These are phyloP conservation scores for Gandaritis pyraliata DNA, from an alignment of 2,888 invertebrate genomes.

Conservation along the genomic window DNA sequence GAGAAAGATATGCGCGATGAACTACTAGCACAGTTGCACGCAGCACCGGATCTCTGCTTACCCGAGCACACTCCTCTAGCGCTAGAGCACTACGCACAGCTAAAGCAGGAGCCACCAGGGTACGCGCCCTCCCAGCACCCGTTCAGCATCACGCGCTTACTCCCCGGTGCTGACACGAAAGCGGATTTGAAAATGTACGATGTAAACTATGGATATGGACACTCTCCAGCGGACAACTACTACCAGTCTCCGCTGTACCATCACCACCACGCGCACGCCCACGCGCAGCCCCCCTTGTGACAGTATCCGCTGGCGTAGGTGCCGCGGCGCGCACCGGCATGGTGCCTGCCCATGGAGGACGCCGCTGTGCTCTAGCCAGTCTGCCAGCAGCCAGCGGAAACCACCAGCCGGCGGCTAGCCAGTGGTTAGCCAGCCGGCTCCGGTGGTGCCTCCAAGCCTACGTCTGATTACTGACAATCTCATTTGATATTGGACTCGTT, in stretches of 20 bases:
- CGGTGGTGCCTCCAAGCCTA: slow-evolving; percentile 18
- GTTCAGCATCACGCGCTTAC: slow-evolving; percentile 96
- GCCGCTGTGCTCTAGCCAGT: slow-evolving; percentile 54
- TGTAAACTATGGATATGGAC: slow-evolving; percentile 86
- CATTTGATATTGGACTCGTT: slow-evolving; percentile 76
- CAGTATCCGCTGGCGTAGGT: slow-evolving; percentile 95
- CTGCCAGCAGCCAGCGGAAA: slow-evolving; percentile 13
- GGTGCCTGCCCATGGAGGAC: slow-evolving; percentile 56
- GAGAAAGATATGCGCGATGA: slow-evolving; percentile 85
- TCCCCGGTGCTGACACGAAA: slow-evolving; percentile 94
- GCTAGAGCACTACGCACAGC: slow-evolving; percentile 86
- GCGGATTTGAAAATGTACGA: slow-evolving; percentile 97
- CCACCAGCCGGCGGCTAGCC: slow-evolving; percentile 5
- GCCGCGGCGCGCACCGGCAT: slow-evolving; percentile 60
- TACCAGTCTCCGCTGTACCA: slow-evolving; percentile 93
- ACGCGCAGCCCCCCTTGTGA: slow-evolving; percentile 95
- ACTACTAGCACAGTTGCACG: slow-evolving; percentile 89
- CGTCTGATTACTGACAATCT: slow-evolving; percentile 52
- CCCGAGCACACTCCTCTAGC: slow-evolving; percentile 85
- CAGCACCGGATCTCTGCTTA: slow-evolving; percentile 86
- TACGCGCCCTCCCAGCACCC: slow-evolving; percentile 95
- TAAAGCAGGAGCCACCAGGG: slow-evolving; percentile 91
- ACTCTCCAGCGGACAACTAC: slow-evolving; percentile 89
- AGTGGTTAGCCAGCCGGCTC: slow-evolving; percentile 2
- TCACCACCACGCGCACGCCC: slow-evolving; percentile 86